Evolutionary conservation across 2,113 vertebrate genomes (phyloP).

Genomic region (Platysteira castanea): DNA sequence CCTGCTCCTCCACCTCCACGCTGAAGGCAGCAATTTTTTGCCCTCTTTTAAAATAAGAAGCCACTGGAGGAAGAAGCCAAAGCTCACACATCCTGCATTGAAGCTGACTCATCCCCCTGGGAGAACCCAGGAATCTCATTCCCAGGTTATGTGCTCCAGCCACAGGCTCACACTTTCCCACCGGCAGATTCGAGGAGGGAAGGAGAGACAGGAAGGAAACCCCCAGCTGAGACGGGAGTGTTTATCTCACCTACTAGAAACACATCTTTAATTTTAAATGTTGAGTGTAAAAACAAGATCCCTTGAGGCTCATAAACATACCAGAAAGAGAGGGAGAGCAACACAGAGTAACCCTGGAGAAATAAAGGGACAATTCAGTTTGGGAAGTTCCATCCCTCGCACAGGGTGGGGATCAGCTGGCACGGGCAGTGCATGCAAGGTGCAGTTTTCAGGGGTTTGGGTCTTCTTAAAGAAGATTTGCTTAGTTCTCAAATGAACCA

Average conservation of each 20-base stretch:
- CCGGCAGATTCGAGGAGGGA: background rate
- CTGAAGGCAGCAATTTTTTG: background rate
- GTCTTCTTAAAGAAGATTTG: background rate
- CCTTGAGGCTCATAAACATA: conserved; percentile 47
- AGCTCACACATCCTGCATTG: background rate
- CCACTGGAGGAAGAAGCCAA: background rate
- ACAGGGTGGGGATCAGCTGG: background rate
- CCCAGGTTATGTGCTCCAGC: background rate
- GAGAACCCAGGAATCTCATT: background rate
- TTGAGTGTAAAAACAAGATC: conserved; percentile 22
- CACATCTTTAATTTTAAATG: conserved; percentile 49
- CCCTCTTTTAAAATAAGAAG: background rate
- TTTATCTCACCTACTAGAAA: conserved; percentile 57
- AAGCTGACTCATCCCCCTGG: background rate
- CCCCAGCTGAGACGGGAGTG: background rate
- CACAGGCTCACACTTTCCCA: background rate
- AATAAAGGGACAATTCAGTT: conserved; percentile 25
- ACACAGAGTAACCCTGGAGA: background rate
- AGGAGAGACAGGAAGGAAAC: conserved; percentile 20
- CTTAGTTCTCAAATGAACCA: background rate
- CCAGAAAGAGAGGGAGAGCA: conserved; percentile 27
- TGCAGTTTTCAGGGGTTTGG: background rate
- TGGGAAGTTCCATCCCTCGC: background rate
- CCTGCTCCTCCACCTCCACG: background rate
- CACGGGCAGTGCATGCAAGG: rapidly evolving